phyloP scores from a whole-genome alignment of 2,888 invertebrate genomes.

The Philereme transversata region DNA sequence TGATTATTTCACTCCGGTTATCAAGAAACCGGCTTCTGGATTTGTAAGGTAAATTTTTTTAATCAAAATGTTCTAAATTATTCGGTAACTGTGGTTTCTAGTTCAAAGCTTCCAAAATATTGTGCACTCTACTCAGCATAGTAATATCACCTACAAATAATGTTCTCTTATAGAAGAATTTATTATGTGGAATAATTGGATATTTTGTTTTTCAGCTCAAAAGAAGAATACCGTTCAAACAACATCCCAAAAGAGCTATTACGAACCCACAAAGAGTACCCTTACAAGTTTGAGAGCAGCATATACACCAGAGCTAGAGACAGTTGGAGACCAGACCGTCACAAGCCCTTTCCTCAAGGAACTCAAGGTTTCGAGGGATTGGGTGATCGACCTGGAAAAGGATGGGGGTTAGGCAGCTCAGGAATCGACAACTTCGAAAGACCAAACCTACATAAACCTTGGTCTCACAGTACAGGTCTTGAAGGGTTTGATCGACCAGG shows the following conservation, averaged over 20 bases:
- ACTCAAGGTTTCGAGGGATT: conserved; percentile 20
- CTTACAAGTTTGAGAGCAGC: conserved; percentile 61
- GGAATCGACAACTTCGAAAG: conserved; percentile 15
- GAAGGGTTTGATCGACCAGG: conserved; percentile 1
- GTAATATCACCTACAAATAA: too few relatives aligned
- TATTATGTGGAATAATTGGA: too few relatives aligned
- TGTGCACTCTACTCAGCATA: too few relatives aligned
- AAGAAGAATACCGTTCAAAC: conserved; percentile 46
- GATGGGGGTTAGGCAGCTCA: conserved; percentile 6
- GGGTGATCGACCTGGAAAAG: conserved; percentile 10
- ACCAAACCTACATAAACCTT: background rate
- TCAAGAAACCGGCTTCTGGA: conserved; percentile 50
- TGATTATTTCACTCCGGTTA: conserved; percentile 44
- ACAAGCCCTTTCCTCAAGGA: conserved; percentile 23
- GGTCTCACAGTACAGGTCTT: too few relatives aligned
- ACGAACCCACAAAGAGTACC: conserved; percentile 52
- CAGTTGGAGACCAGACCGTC: conserved; percentile 45
- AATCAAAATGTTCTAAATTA: too few relatives aligned
- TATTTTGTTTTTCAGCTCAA: conserved; percentile 46
- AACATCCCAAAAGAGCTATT: conserved; percentile 50
- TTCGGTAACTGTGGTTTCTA: too few relatives aligned
- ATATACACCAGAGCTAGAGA: conserved; percentile 48
- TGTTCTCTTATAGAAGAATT: too few relatives aligned
- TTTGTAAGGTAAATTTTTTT: conserved; percentile 51
- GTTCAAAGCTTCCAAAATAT: too few relatives aligned